Conservation (phyloP, 2,113 vertebrate species). For the Trogon surrucura region DNA sequence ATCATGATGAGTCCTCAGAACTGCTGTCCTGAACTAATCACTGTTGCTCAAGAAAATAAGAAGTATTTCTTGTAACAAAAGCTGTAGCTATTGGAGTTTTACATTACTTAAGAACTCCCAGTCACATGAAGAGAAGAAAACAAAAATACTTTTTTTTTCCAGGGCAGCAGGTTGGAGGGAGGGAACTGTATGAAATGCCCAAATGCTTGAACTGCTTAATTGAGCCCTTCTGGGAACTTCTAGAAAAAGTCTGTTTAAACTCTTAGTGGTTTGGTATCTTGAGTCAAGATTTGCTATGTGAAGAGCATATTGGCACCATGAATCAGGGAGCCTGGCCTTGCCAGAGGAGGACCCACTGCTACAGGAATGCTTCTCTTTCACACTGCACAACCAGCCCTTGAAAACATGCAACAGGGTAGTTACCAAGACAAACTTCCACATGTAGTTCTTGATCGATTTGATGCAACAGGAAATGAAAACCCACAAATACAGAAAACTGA, state of each 20-base stretch:
- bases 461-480: not conserved
- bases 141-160: not conserved
- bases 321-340: not conserved
- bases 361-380: not conserved
- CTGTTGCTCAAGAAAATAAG: not conserved
- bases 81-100: not conserved
- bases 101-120: not conserved
- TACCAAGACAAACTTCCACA: not conserved
- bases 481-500: not conserved
- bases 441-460: not conserved
- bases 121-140: not conserved
- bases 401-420: not conserved
- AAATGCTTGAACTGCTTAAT: not conserved
- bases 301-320: fast-evolving
- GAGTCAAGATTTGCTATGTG: not conserved
- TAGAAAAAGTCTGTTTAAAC: not conserved
- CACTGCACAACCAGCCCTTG: not conserved
- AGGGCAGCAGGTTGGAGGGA: not conserved
- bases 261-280: not conserved
- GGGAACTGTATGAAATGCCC: not conserved
- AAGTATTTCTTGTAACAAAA: not conserved
- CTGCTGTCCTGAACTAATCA: not conserved
- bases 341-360: not conserved
- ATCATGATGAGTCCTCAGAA: not conserved
- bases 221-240: not conserved